Evolutionary conservation across 2,113 vertebrate genomes (phyloP).

Genomic region (Aspiorhynchus laticeps): DNA sequence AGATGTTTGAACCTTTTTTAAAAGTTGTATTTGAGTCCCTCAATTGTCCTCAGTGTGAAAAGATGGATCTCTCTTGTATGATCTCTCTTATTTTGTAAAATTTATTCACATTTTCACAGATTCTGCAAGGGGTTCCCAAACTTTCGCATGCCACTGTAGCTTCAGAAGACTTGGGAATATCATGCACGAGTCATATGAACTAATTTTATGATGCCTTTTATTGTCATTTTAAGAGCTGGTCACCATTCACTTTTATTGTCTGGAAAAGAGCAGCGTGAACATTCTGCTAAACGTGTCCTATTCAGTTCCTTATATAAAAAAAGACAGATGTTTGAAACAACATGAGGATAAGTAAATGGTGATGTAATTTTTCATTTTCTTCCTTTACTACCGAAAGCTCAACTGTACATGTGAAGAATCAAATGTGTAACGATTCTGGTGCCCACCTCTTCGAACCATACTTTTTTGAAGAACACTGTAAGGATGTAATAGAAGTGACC

Average conservation of each 20-base stretch:
- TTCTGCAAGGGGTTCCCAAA: no score
- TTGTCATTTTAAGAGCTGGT: neutral
- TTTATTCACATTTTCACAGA: no score
- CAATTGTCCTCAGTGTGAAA: no score
- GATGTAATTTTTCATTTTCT: neutral
- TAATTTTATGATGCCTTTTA: neutral
- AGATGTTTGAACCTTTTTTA: no score
- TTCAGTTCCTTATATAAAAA: neutral
- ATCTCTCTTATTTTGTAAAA: no score
- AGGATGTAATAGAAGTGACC: slow-evolving; percentile 73
- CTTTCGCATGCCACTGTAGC: no score
- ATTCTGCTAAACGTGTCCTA: neutral
- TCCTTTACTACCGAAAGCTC: neutral
- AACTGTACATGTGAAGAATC: slow-evolving; percentile 56
- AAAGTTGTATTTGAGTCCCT: no score
- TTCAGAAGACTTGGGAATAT: neutral
- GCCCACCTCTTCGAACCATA: slow-evolving; percentile 57
- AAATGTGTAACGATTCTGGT: slow-evolving; percentile 75
- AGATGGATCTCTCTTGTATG: no score
- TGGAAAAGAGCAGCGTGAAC: neutral
- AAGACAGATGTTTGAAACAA: neutral
- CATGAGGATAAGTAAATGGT: neutral
- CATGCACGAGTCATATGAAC: neutral
- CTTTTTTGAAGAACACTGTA: slow-evolving; percentile 79
- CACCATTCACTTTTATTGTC: neutral